phyloP scores from a whole-genome alignment of 2,113 vertebrate genomes.

The Mirza zaza region DNA sequence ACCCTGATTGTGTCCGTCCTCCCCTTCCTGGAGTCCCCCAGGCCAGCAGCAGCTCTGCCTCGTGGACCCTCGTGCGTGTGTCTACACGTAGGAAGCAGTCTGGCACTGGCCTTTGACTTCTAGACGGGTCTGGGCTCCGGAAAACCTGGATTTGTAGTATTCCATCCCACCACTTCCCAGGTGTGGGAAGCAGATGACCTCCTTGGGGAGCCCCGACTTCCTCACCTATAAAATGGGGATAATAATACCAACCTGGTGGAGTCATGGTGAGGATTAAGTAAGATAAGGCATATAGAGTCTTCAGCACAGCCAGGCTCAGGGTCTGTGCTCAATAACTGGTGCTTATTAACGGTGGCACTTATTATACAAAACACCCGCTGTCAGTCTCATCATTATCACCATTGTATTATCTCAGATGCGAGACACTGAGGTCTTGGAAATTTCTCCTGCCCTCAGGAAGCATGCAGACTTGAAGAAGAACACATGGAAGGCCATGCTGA shows the following conservation, averaged over 20 bases:
- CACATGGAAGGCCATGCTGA: background rate
- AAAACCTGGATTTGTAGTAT: background rate
- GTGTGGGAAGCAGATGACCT: background rate
- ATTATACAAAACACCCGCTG: background rate
- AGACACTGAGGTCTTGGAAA: background rate
- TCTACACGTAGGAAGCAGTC: background rate
- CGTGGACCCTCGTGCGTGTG: background rate
- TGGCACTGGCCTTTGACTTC: background rate
- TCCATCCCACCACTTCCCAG: background rate
- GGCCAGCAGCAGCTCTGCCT: background rate
- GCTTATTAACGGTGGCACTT: too few relatives aligned
- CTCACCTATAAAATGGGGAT: background rate
- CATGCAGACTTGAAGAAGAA: background rate
- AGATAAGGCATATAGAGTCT: background rate
- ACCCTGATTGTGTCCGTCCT: background rate
- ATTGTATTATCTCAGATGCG: background rate
- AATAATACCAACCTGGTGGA: background rate
- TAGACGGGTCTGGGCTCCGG: background rate
- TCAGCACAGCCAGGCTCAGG: background rate
- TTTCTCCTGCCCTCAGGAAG: background rate
- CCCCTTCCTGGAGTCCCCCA: constrained; percentile 7
- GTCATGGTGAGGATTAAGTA: background rate
- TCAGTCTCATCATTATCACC: background rate
- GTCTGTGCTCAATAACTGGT: background rate
- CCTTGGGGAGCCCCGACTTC: background rate